Percentiles rank a stretch among this genome's conserved stretches.
These are phyloP conservation scores for Digitonthophagus gazella DNA, from an alignment of 2,888 invertebrate genomes.

Conservation along the genomic window DNA sequence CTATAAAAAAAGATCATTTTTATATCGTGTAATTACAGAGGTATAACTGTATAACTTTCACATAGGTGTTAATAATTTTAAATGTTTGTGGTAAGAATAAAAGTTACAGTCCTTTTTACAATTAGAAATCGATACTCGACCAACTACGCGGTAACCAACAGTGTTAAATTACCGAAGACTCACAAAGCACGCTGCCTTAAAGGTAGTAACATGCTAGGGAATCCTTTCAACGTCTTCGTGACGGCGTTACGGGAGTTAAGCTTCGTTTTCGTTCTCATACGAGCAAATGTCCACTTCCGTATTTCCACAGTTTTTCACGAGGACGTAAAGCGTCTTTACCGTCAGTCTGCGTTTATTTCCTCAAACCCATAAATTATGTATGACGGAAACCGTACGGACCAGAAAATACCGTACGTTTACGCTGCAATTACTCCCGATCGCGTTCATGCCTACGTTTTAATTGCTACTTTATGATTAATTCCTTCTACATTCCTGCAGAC, in stretches of 20 bases:
- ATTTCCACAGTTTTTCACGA: not conserved
- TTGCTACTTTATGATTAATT: not conserved
- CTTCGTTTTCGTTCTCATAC: conserved; percentile 4
- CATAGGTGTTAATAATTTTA: not conserved
- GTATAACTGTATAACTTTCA: too few species aligned
- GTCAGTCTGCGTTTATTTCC: not conserved
- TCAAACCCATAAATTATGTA: not conserved
- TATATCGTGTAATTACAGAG: too few species aligned
- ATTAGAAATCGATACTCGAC: conserved; percentile 3
- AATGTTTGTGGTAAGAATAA: not conserved
- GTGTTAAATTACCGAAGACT: conserved; percentile 13
- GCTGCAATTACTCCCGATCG: not conserved
- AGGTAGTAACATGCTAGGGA: not conserved
- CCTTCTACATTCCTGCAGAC: not conserved
- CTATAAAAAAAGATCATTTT: not conserved
- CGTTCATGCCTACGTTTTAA: not conserved
- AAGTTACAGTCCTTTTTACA: not conserved
- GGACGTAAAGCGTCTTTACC: too few species aligned
- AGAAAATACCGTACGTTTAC: not conserved
- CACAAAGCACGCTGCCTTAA: conserved; percentile 9
- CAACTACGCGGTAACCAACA: not conserved
- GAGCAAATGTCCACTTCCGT: not conserved
- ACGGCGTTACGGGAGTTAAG: conserved; percentile 3
- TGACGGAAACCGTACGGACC: not conserved
- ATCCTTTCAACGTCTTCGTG: not conserved